These are phyloP conservation scores for Brachionus asplanchnoidis DNA, from an alignment of 1,140 invertebrate genomes.

Conservation along the genomic window DNA sequence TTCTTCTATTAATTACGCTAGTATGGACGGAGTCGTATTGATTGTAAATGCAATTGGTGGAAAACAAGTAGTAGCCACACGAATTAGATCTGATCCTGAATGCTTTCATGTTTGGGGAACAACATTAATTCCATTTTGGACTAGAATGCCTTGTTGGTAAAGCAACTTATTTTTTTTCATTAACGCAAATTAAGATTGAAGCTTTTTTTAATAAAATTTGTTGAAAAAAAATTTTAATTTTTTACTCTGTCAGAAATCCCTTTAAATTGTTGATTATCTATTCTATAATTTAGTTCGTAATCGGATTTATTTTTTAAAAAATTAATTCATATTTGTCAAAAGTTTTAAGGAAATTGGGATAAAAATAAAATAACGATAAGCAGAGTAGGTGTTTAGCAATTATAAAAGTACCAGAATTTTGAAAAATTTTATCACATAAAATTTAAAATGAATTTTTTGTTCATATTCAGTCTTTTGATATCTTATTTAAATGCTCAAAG, in stretches of 20 bases:
- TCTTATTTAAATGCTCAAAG: not conserved
- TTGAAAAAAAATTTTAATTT: not conserved
- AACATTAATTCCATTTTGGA: conserved; percentile 20
- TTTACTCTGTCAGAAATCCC: not conserved
- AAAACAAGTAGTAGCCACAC: not conserved
- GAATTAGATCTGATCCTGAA: not conserved
- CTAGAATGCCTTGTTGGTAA: conserved; percentile 37
- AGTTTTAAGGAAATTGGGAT: not conserved
- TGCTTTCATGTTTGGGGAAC: conserved; percentile 40
- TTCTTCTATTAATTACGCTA: not conserved
- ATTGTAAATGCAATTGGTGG: not conserved
- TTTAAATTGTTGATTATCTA: not conserved
- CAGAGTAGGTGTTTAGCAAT: not conserved
- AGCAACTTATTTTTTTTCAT: not conserved
- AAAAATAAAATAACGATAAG: not conserved
- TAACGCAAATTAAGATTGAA: not conserved
- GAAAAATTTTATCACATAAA: not conserved
- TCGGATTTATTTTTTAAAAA: not conserved
- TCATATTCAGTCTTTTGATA: not conserved
- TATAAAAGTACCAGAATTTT: not conserved
- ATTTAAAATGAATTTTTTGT: not conserved
- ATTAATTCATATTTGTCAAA: not conserved
- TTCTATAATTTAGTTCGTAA: not conserved
- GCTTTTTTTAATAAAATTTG: not conserved
- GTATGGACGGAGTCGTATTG: not conserved